These are phyloP conservation scores for Micoletzkya japonica DNA, from an alignment of 2,888 invertebrate genomes.

Conservation along the genomic window DNA sequence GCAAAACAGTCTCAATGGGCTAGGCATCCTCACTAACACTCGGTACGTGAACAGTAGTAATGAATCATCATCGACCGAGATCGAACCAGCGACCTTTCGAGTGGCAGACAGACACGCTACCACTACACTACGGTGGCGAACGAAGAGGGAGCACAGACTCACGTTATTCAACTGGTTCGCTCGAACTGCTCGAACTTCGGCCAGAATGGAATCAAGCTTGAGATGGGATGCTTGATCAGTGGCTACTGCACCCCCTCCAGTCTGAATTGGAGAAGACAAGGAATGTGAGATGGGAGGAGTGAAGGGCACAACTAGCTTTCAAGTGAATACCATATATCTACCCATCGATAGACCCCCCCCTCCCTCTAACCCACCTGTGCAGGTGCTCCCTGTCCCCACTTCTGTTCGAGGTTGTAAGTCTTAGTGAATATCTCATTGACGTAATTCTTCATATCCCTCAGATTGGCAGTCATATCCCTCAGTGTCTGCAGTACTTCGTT, in stretches of 20 bases:
- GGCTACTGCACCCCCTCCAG: background rate
- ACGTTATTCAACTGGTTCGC: conserved; percentile 40
- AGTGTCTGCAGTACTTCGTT: conserved; percentile 83
- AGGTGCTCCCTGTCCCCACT: conserved; percentile 37
- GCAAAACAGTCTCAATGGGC: background rate
- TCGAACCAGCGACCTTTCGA: background rate
- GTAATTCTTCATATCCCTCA: conserved; percentile 76
- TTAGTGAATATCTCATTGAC: conserved; percentile 63
- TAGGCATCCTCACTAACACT: conserved; percentile 4
- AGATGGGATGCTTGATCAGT: conserved; percentile 30
- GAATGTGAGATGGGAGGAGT: no score
- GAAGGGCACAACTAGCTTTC: background rate
- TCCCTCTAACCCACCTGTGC: background rate
- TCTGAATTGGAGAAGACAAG: no score
- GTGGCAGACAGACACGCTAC: background rate
- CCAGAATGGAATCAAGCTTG: conserved; percentile 43
- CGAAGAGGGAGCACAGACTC: background rate
- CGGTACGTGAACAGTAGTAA: conserved; percentile 28
- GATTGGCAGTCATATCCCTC: conserved; percentile 78
- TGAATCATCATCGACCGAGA: conserved; percentile 22
- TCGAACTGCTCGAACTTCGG: conserved; percentile 42
- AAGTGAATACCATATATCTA: no score
- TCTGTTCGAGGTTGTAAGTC: conserved; percentile 59
- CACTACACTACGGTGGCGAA: conserved; percentile 1
- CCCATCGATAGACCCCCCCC: background rate